Base-by-base conservation (phyloP, 2,797 vertebrate genomes). In the Sebastes nivosus region DNA sequence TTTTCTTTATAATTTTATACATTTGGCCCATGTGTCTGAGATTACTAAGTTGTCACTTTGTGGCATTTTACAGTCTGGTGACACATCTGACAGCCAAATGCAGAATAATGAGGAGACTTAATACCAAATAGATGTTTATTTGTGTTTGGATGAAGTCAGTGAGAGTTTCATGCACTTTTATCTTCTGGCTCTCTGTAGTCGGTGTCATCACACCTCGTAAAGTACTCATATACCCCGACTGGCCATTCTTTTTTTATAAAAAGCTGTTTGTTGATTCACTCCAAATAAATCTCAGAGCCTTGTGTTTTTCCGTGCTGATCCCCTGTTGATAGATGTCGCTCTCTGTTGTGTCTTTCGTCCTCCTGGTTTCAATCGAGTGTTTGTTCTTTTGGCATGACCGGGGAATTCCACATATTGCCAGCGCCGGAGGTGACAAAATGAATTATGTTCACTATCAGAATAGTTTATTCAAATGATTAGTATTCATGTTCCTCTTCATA, bases 361-460 rank as follows among this genome's bases (percentile, higher is more conserved):
- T 81, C 70, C 84, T 89, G 89, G 65, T 89, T 92, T 76, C 87
- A 88, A 89, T 92, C 60, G 52, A 70, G 75, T 25, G 65, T 82
- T 83, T 59, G 71, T 66, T 89, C 55, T 81, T 65, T 65, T 79
- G 77, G 75, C 81, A 14, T 57, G 69, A 66, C 22, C 4, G 72
- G 30, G 77, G 72, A 81, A 79, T 85, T 83, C 75, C 83, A 81
- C 87, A 81, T 68, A 20, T 77, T 80, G 67, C 54, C 87, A 82
- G 22, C 5, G 63, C 5, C 1, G 38, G 72, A 54, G 65, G 78
- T 80, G 88, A 76, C 70, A 74, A 64, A 78, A 63, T 73, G 74
- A 87, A 67, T 82, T 67, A 79, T 27, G 24, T 52, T 70, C 46
- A 29, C 42, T n/a, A 5, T 66, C 6, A 73, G 55, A 72, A 79